These are phyloP conservation scores for Siphonodentalium dalli DNA, from an alignment of 2,888 invertebrate species.

Conservation along the genomic window DNA sequence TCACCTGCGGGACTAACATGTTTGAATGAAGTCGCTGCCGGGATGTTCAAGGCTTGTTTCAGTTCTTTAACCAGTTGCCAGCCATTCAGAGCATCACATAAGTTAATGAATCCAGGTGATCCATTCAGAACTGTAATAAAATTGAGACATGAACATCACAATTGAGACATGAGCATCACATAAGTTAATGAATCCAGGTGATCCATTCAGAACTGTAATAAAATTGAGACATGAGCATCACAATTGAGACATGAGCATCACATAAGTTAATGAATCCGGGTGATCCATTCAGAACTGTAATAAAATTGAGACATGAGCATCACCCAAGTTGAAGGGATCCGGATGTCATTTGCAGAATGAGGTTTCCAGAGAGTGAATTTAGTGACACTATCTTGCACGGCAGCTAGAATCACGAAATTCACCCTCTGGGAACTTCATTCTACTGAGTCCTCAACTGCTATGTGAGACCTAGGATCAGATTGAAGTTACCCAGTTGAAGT, in stretches of 20 bases:
- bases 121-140: slow-evolving; percentile 80
- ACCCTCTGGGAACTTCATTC: too few species aligned
- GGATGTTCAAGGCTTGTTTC: slow-evolving; percentile 78
- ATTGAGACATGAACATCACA: not conserved
- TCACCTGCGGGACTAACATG: slow-evolving; percentile 93
- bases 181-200: slow-evolving; percentile 96
- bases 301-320: not conserved
- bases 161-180: slow-evolving; percentile 77
- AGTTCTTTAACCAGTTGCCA: slow-evolving; percentile 95
- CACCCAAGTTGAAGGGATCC: too few species aligned
- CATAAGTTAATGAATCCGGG: slow-evolving; percentile 98
- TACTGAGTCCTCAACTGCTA: too few species aligned
- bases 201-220: slow-evolving; percentile 82
- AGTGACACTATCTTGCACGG: too few species aligned
- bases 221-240: not conserved
- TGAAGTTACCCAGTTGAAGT: too few species aligned
- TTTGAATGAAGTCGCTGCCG: slow-evolving; percentile 93
- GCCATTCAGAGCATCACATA: slow-evolving; percentile 95
- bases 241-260: slow-evolving; percentile 73
- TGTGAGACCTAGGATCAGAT: too few species aligned
- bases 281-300: slow-evolving; percentile 84
- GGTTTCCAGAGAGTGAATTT: too few species aligned
- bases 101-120: slow-evolving; percentile 95
- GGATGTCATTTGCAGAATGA: too few species aligned
- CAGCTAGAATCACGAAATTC: too few species aligned